Base-by-base conservation (phyloP, 2,888 invertebrate species). In the Sarcophaga subvicina region DNA sequence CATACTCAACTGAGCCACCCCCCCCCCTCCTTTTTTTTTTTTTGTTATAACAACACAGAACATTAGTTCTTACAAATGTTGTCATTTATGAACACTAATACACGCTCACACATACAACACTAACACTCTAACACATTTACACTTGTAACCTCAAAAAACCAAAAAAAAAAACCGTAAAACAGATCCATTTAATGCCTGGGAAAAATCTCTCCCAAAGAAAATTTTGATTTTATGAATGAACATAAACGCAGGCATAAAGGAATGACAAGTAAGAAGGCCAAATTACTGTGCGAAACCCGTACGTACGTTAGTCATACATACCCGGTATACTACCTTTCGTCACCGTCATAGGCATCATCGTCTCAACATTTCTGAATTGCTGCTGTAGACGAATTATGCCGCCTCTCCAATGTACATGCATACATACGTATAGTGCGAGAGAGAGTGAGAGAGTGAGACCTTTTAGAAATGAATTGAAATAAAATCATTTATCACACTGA, bases 401-500 rank as follows among this genome's bases (percentile, higher is more conserved):
- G 37, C 66, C 47, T 54, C 1, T 54, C n/a, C 37, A 17, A 5
- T 10, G 4, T 45, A 27, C n/a, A 71, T 25, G 17, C 22, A 4
- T 20, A 49, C 59, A 12, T 8, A 22, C 27, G 0, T 49, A 14
- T 0, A 37, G 6, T 37, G 6, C 6, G 37, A 37, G 37, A 6
- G 37, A 37, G 37, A 6, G 37, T 6, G 1, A 37, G 37, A 37
- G 6, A 37, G 37, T 37, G 37, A 37, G 37, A 37, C 37, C 37
- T 37, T 37, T 37, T 60, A 45, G 27, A 59, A 62, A 85, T 11
- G 72, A 80, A 85, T 72, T 80, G 76, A 77, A 76, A 85, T 85
- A 27, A 62, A 45, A 85, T 80, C 80, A 85, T 85, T 85, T 77
- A 81, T 85, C 80, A 85, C 80, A 80, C n/a, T 67, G 27, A 45